Conservation (phyloP, 2,113 vertebrate species). For the Salvelinus sp. region DNA sequence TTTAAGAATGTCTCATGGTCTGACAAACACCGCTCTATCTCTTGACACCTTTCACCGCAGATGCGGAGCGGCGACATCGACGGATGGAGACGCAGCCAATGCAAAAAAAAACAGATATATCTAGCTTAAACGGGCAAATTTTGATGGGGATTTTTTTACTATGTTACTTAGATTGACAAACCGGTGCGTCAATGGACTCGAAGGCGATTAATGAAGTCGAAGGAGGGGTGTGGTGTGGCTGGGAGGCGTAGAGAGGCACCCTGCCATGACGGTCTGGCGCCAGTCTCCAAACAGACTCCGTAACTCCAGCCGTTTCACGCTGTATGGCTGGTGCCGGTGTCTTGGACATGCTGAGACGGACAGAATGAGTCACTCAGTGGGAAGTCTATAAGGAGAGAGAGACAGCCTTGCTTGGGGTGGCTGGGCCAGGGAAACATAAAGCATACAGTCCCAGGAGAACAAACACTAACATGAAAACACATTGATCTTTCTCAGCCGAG, state of each 20-base stretch:
- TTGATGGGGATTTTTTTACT: too few relatives aligned
- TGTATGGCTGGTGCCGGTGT: neutral
- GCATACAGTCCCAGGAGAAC: neutral
- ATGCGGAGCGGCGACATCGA: too few relatives aligned
- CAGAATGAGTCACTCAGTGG: neutral
- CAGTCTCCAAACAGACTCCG: conserved; percentile 15
- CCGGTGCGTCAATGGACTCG: conserved; percentile 50
- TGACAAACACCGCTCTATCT: too few relatives aligned
- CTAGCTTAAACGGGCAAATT: too few relatives aligned
- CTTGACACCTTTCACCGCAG: too few relatives aligned
- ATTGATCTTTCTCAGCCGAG: conserved; percentile 55
- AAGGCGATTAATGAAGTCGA: conserved; percentile 66
- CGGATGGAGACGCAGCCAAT: too few relatives aligned
- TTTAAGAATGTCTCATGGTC: too few relatives aligned
- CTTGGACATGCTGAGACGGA: neutral
- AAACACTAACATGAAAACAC: conserved; percentile 16
- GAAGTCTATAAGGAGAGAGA: neutral
- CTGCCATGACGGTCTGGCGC: conserved; percentile 18
- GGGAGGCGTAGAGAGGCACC: conserved; percentile 18
- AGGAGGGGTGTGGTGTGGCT: conserved; percentile 24
- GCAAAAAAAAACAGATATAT: too few relatives aligned
- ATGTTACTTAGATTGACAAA: too few relatives aligned
- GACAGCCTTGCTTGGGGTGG: neutral
- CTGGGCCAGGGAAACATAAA: neutral
- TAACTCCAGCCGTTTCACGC: neutral